These are phyloP conservation scores for Polietes domitor DNA, from an alignment of 2,888 invertebrate species.

Conservation along the genomic window DNA sequence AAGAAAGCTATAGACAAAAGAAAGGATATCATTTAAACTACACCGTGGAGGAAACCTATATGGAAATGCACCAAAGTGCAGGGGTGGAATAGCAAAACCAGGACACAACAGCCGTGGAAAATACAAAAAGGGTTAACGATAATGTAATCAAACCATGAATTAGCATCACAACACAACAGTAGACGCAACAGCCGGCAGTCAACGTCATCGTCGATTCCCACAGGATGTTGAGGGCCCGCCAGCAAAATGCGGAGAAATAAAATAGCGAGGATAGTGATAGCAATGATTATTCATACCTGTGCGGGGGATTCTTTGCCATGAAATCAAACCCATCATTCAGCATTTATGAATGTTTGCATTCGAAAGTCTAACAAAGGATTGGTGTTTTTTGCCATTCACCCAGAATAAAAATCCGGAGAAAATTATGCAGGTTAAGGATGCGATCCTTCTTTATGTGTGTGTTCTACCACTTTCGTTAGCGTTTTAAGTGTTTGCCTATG, in stretches of 20 bases:
- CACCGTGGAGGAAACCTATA: not conserved
- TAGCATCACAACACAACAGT: constrained; percentile 37
- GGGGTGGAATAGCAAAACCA: constrained; percentile 55
- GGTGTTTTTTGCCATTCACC: constrained; percentile 14
- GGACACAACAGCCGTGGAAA: not conserved
- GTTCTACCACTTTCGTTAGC: not conserved
- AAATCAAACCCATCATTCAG: not conserved
- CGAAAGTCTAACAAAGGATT: constrained; percentile 25
- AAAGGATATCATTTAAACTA: not conserved
- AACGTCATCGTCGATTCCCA: constrained; percentile 17
- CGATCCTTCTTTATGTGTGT: not conserved
- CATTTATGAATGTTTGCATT: not conserved
- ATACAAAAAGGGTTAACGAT: constrained; percentile 48
- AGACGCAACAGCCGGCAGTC: not conserved
- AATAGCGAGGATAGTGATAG: not conserved
- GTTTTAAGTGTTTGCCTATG: not conserved
- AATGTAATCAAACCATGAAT: constrained; percentile 53
- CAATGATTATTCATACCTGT: constrained; percentile 28
- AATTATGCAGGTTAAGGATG: not conserved
- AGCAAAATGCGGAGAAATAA: constrained; percentile 48
- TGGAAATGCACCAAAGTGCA: constrained; percentile 45
- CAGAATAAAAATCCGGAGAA: not conserved
- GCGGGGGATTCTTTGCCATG: not conserved
- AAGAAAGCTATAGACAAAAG: not conserved
- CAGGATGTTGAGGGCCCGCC: constrained; percentile 45